Evolutionary conservation across 2,888 invertebrate genomes (phyloP).

Genomic region (Pristionchus fissidentatus): DNA sequence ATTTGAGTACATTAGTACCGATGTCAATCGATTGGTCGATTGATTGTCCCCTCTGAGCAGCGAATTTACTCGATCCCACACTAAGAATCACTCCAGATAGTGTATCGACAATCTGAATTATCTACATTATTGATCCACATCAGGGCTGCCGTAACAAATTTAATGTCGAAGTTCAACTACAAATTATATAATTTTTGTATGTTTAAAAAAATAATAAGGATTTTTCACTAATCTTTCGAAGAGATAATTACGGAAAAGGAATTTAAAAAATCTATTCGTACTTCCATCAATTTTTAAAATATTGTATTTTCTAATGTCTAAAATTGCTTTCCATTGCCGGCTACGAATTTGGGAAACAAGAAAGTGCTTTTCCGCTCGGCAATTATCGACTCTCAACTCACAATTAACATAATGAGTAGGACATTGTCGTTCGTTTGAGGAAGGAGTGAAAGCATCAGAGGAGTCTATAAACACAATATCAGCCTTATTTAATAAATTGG

Average conservation of each 20-base stretch:
- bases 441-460: neutral
- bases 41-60: neutral
- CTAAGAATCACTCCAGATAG: conserved; percentile 28
- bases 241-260: no score
- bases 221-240: no score
- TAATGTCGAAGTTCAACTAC: no score
- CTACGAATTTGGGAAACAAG: no score
- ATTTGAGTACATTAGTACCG: conserved; percentile 38
- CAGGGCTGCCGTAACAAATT: no score
- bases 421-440: neutral
- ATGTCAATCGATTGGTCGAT: neutral
- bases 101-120: conserved; percentile 22
- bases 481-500: neutral
- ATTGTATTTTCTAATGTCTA: no score
- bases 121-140: no score
- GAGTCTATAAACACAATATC: neutral
- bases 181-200: no score
- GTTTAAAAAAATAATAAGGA: no score
- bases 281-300: no score
- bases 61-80: neutral
- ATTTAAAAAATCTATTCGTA: no score
- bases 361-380: no score
- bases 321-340: neutral
- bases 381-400: neutral
- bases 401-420: neutral